Base-by-base conservation (phyloP, 2,888 invertebrate genomes). In the Trilocha varians region DNA sequence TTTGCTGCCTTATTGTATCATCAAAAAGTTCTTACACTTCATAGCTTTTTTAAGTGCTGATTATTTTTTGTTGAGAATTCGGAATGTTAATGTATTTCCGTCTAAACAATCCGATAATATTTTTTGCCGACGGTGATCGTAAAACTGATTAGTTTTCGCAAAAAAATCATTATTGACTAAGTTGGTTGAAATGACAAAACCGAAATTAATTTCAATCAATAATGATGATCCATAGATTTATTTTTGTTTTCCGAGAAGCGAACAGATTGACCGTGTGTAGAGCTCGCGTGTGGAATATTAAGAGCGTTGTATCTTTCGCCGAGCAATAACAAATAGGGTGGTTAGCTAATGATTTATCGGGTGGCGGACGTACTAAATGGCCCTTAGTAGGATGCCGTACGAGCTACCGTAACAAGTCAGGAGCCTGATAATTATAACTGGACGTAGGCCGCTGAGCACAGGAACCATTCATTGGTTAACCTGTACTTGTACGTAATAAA, bases 381-480 rank as follows among this genome's bases (percentile, higher is more conserved):
- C 50, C 48, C 52, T 49, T 46, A 53, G 36, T 39, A 48, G 50
- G 52, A 50, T 52, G 49, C 52, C 55, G 50, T 59, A 64, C 59
- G 65, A 52, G 77, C 77, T 74, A 77, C 77, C 67, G 70, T 69
- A 68, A 66, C 65, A 53, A 60, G 57, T 57, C 54, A 50, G 57
- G 59, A 53, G 59, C 57, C 57, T 59, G 67, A 72, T 76, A 77
- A 79, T 78, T 78, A 78, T 70, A 74, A 70, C 65, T 67, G 66
- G 65, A 64, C 65, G 67, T 72, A 65, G 73, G 62, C 59, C 69
- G 70, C 65, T 69, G 59, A 65, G 65, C 66, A 62, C 64, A 66
- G 60, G 56, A 59, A 64, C 65, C 73, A 75, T 79, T 79, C 78
- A 78, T 75, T 77, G 70, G 65, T 68, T 72, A 72, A 74, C 74